These are phyloP conservation scores for Pseudopodoces humilis DNA, from an alignment of 2,113 vertebrate genomes.

Conservation along the genomic window DNA sequence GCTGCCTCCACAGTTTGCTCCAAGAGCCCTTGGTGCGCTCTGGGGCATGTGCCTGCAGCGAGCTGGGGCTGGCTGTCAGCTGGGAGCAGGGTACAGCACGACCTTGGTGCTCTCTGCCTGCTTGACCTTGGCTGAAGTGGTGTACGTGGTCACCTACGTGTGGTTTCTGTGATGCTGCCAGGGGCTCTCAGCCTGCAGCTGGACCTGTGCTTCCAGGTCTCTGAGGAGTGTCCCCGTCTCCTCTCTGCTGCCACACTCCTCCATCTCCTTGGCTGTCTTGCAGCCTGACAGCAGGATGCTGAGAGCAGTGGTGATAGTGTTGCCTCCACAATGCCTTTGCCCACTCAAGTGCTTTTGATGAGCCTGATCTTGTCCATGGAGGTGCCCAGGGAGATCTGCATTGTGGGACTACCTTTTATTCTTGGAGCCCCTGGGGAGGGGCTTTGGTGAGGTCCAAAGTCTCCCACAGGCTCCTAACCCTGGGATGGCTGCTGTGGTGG, in stretches of 20 bases:
- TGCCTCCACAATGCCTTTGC: accelerated
- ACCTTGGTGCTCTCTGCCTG: not conserved
- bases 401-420: not conserved
- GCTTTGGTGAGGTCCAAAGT: constrained; percentile 20
- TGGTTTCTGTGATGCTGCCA: not conserved
- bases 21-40: not conserved
- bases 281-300: not conserved
- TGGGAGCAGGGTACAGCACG: not conserved
- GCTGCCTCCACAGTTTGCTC: not conserved
- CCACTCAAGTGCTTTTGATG: not conserved
- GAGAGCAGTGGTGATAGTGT: not conserved
- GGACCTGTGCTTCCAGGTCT: not conserved
- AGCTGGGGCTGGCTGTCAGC: not conserved
- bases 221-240: not conserved
- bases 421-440: not conserved
- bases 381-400: not conserved
- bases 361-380: not conserved
- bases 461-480: not conserved
- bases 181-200: not conserved
- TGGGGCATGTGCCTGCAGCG: not conserved
- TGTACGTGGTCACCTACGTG: not conserved
- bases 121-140: not conserved
- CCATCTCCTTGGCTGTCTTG: not conserved
- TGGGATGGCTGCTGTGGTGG: not conserved
- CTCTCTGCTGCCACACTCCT: not conserved